phyloP scores from a whole-genome alignment of 2,797 vertebrate genomes.

The Furcifer pardalis region DNA sequence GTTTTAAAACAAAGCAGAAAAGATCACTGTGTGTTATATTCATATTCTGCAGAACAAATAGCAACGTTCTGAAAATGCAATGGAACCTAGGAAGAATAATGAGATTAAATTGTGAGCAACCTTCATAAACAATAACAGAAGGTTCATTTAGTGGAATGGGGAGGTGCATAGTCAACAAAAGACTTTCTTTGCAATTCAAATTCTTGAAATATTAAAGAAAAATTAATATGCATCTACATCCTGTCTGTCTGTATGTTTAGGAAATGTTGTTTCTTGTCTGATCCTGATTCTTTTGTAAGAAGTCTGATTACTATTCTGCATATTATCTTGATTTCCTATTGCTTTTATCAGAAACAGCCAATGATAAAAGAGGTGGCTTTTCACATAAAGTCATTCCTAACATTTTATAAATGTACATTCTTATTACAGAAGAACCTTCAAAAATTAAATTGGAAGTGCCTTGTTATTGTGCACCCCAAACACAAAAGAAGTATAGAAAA shows the following conservation, averaged over 20 bases:
- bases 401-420: neutral
- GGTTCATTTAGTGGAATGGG: neutral
- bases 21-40: neutral
- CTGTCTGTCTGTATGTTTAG: neutral
- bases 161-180: neutral
- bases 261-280: conserved; percentile 1
- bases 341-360: neutral
- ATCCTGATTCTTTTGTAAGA: conserved; percentile 2
- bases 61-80: neutral
- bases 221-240: no score
- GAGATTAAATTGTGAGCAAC: neutral
- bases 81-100: neutral
- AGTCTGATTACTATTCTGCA: conserved; percentile 12
- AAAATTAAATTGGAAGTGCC: neutral
- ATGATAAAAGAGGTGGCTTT: neutral
- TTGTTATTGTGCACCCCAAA: neutral
- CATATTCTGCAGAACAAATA: neutral
- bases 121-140: neutral
- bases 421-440: neutral
- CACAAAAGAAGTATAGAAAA: neutral
- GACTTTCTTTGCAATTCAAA: neutral
- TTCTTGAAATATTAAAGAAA: neutral
- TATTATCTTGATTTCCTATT: conserved; percentile 7
- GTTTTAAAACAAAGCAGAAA: neutral
- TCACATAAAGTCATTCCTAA: neutral